Conservation (phyloP, 2,113 vertebrate species). For the Addax nasomaculatus region DNA sequence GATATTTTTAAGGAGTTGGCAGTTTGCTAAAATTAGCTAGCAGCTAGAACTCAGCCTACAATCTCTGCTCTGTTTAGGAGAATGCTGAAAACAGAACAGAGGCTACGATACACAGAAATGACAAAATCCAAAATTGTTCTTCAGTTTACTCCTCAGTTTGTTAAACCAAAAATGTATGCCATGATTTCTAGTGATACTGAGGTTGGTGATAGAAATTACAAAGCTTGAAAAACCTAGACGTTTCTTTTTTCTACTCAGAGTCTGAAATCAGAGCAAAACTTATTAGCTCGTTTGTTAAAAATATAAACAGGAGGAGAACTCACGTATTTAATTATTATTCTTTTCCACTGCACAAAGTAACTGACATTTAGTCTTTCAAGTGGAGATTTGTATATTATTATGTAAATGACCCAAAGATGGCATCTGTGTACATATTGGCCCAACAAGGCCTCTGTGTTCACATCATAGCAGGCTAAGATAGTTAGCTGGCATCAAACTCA, state of each 20-base stretch:
- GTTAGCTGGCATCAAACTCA: neutral
- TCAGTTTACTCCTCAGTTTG: neutral
- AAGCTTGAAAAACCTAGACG: neutral
- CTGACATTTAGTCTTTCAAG: neutral
- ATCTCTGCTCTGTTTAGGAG: neutral
- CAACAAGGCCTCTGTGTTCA: neutral
- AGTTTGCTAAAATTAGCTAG: neutral
- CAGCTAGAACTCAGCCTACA: neutral
- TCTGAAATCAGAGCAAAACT: neutral
- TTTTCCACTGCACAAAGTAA: neutral
- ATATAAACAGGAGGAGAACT: neutral
- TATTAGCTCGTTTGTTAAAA: neutral
- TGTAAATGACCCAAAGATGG: neutral
- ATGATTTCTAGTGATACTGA: neutral
- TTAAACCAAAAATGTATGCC: neutral
- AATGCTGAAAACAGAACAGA: neutral
- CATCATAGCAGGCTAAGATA: neutral
- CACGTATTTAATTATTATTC: neutral
- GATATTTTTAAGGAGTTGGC: neutral
- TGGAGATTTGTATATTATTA: neutral
- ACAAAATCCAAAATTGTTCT: neutral
- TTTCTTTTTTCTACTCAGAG: neutral
- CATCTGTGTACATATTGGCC: neutral
- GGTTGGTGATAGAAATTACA: neutral
- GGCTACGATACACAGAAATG: neutral